Base-by-base conservation (phyloP, 2,113 vertebrate genomes). In the Forbesichthys papilliferus region DNA sequence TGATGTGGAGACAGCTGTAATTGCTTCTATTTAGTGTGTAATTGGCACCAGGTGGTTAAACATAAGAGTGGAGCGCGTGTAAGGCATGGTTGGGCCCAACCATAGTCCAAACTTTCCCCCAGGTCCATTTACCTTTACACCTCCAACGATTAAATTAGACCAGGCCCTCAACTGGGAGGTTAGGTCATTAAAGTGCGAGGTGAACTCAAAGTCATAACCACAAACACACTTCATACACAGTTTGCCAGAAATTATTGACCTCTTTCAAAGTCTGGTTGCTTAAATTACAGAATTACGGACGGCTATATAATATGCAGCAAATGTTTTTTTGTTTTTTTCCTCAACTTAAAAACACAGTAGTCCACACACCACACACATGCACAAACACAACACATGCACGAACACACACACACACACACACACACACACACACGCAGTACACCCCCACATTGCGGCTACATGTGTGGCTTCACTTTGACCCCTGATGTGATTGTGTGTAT, bases 1-100 rank as follows among this genome's bases (percentile, higher is more conserved):
- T 69, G 61, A 61, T 34, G 42, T 33, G 62, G 64, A 77, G 74
- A 63, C 53, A 64, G 64, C 60, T 69, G 57, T 80, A 79, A 86
- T 85, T 75, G 65, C 54, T 74, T 72, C 77, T 68, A 82, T 72
- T 75, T 65, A 63, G 66, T 51, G 48, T 53, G 53, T 84, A 82
- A 84, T 81, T 86, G 73, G 84, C 34, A n/a, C 66, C 76, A 82
- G 68, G 76, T 80, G 79, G 70, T 62, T 75, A 36, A 63, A 75
- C 61, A 75, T 16, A 4, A 57, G 18, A 58, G 48, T 56, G 47
- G 48, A 69, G 42, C 3, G 55, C 1, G 48, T 59, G 60, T 59
- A 61, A 67, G 20, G 53, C 69, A 55, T 13, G 61, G 9, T 16
- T 16, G 52, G 42, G 33, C 60, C 18, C 58, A 12, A 68, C 12